Evolutionary conservation across 2,113 vertebrate species (phyloP).

Genomic region (Sinocyclocheilus anshuiensis): DNA sequence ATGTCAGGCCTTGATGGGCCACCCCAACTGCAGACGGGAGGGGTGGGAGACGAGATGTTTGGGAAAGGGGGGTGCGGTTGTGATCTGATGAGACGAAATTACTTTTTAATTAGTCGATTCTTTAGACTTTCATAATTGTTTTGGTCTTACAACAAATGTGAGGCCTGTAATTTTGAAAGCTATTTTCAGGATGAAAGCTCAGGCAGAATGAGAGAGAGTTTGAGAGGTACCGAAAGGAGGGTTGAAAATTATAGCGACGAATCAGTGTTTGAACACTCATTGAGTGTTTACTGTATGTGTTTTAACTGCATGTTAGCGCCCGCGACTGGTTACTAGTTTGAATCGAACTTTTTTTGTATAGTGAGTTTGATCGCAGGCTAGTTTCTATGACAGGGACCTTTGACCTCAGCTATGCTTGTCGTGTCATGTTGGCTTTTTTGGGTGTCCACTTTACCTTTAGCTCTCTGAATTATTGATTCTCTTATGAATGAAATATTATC

Average conservation of each 20-base stretch:
- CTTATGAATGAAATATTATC: slow-evolving; percentile 33
- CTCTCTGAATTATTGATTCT: slow-evolving; percentile 39
- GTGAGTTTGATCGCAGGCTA: neutral
- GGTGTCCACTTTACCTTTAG: slow-evolving; percentile 27
- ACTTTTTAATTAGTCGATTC: slow-evolving; percentile 86
- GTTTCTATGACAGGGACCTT: slow-evolving; percentile 12
- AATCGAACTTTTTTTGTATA: neutral
- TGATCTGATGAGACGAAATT: slow-evolving; percentile 92
- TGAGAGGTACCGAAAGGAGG: slow-evolving; percentile 68
- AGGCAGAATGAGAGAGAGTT: slow-evolving; percentile 41
- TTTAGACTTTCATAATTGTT: slow-evolving; percentile 90
- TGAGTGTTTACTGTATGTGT: neutral
- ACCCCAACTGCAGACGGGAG: slow-evolving; percentile 77
- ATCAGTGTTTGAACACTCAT: neutral
- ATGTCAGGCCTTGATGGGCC: slow-evolving; percentile 87
- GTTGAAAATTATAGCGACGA: slow-evolving; percentile 8
- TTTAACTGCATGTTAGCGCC: neutral
- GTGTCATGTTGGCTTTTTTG: neutral
- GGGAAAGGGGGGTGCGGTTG: slow-evolving; percentile 63
- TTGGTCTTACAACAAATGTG: slow-evolving; percentile 81
- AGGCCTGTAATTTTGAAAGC: slow-evolving; percentile 79
- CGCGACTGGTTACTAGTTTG: neutral
- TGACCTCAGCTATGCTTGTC: neutral
- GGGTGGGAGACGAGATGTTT: slow-evolving; percentile 80
- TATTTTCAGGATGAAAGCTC: slow-evolving; percentile 72